Evolutionary conservation across 2,113 vertebrate species (phyloP).

Genomic region (Rhipidura dahli): DNA sequence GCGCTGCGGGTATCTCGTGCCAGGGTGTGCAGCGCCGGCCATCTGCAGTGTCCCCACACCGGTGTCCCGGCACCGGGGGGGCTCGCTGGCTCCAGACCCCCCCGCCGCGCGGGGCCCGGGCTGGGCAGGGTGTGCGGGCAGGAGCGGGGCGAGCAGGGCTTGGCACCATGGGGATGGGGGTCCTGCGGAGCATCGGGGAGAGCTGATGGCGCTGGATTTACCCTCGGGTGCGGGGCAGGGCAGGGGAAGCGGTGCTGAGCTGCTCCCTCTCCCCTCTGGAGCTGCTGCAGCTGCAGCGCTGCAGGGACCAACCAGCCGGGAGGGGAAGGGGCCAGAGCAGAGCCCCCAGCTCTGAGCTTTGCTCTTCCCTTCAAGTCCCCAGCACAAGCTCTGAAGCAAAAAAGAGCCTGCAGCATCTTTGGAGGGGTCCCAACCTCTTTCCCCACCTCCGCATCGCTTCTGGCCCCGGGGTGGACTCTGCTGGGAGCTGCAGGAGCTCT

Average conservation of each 20-base stretch:
- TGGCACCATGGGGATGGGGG: accelerated
- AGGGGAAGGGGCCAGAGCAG: not conserved
- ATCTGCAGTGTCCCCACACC: not conserved
- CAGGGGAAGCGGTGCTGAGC: not conserved
- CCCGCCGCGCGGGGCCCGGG: accelerated
- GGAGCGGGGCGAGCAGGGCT: not conserved
- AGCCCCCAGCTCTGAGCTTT: not conserved
- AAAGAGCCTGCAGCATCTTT: not conserved
- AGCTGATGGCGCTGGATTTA: accelerated
- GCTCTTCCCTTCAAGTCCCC: not conserved
- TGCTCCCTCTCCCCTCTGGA: not conserved
- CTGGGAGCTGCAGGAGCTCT: not conserved
- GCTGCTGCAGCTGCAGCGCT: not conserved
- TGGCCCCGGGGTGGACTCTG: not conserved
- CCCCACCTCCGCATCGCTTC: not conserved
- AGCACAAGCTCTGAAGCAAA: not conserved
- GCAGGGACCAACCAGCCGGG: not conserved
- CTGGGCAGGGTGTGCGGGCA: not conserved
- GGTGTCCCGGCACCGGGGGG: not conserved
- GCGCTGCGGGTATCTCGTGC: not conserved
- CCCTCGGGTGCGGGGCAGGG: not conserved
- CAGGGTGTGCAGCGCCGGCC: not conserved
- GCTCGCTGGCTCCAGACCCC: not conserved
- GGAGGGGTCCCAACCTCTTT: not conserved
- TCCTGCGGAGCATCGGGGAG: accelerated